Evolutionary conservation across 37 sponge, comb jelly and placozoan genomes (phyloP).

Genomic region (Haliclona indistincta): DNA sequence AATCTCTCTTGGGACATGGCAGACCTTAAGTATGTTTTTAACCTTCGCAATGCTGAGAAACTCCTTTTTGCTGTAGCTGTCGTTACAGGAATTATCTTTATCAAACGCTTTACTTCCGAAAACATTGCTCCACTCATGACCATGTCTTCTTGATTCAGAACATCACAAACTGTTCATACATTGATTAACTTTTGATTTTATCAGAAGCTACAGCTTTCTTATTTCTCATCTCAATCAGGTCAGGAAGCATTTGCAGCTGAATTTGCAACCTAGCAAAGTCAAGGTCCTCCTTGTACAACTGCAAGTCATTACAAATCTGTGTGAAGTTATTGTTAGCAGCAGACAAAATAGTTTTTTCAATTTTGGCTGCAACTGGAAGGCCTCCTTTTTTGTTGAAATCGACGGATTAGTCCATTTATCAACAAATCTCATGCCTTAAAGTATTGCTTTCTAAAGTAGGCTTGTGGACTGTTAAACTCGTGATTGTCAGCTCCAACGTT

Average conservation of each 20-base stretch:
- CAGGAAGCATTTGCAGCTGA: slow-evolving; percentile 47
- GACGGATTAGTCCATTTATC: slow-evolving; percentile 20
- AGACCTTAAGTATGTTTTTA: slow-evolving; percentile 32
- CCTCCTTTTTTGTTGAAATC: slow-evolving; percentile 47
- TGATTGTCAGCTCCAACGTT: slow-evolving; percentile 10
- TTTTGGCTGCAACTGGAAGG: slow-evolving; percentile 28
- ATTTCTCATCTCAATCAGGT: slow-evolving; percentile 31
- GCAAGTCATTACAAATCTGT: not conserved
- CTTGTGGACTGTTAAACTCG: slow-evolving; percentile 27
- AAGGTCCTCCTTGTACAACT: slow-evolving; percentile 36
- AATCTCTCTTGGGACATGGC: slow-evolving; percentile 43
- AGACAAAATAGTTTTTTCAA: slow-evolving; percentile 18
- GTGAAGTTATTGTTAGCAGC: not conserved
- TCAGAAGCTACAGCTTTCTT: not conserved
- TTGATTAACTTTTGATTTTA: slow-evolving; percentile 12
- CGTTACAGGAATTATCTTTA: slow-evolving; percentile 47
- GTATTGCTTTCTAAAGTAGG: slow-evolving; percentile 50
- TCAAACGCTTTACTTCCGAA: slow-evolving; percentile 20
- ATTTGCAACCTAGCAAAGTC: slow-evolving; percentile 27
- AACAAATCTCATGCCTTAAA: slow-evolving; percentile 48
- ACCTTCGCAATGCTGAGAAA: slow-evolving; percentile 41
- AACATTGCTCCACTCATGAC: slow-evolving; percentile 12
- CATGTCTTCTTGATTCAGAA: slow-evolving; percentile 30
- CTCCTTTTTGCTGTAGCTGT: slow-evolving; percentile 49
- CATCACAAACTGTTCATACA: slow-evolving; percentile 18